These are phyloP conservation scores for Catocala fraxini DNA, from an alignment of 2,888 invertebrate species.

Conservation along the genomic window DNA sequence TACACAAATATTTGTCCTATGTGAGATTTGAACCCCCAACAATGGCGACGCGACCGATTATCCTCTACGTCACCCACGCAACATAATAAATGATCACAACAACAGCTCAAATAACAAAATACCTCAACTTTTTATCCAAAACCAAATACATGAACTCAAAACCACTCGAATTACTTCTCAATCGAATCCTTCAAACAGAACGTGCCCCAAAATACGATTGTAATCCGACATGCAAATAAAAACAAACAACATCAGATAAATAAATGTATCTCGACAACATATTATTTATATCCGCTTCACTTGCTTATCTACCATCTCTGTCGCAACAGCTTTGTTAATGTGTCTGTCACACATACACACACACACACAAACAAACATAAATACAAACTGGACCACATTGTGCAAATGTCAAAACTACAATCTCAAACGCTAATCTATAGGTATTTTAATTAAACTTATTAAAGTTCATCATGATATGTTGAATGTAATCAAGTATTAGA, in stretches of 20 bases:
- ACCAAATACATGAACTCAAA: neutral
- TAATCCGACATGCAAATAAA: constrained; percentile 34
- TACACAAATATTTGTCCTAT: too few relatives aligned
- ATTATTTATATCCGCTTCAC: constrained; percentile 18
- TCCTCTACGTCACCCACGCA: too few relatives aligned
- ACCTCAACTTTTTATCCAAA: too few relatives aligned
- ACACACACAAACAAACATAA: neutral
- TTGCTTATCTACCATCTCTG: constrained; percentile 25
- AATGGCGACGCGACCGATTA: too few relatives aligned
- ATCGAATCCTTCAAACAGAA: neutral
- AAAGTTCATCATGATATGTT: constrained; percentile 23
- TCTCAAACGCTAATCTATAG: constrained; percentile 8
- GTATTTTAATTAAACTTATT: constrained; percentile 22
- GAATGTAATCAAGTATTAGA: constrained; percentile 18
- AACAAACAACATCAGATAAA: constrained; percentile 32
- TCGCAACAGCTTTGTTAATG: constrained; percentile 32
- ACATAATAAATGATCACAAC: too few relatives aligned
- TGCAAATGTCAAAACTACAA: constrained; percentile 26
- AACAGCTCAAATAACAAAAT: too few relatives aligned
- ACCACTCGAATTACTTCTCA: neutral
- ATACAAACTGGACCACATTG: constrained; percentile 13
- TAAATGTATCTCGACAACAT: constrained; percentile 18
- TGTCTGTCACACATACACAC: constrained; percentile 17
- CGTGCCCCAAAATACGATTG: neutral
- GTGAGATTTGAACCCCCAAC: too few relatives aligned